These are phyloP conservation scores for Diorhabda carinulata DNA, from an alignment of 1,140 invertebrate genomes.

Conservation along the genomic window DNA sequence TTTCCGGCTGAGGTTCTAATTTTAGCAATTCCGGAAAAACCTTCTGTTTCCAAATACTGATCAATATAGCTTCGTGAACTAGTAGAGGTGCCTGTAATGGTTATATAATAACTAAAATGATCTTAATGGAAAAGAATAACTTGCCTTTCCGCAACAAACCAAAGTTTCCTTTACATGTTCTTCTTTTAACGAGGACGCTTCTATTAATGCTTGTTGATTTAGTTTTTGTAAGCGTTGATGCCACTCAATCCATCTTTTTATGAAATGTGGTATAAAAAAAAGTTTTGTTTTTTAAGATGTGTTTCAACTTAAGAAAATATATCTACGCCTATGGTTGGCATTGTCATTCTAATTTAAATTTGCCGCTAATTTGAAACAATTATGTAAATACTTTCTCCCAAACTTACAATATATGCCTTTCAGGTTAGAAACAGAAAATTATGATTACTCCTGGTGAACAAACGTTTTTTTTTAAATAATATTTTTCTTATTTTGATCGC, in stretches of 20 bases:
- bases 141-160: slow-evolving; percentile 61
- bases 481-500: too few species aligned
- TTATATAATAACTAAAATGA: not conserved
- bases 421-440: too few species aligned
- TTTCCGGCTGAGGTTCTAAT: slow-evolving; percentile 57
- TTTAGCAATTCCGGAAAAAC: slow-evolving; percentile 68
- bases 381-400: slow-evolving; percentile 7
- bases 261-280: not conserved
- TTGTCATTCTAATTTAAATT: too few species aligned
- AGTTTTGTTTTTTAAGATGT: too few species aligned
- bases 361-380: not conserved
- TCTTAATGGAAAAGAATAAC: not conserved
- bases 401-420: too few species aligned
- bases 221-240: slow-evolving; percentile 72
- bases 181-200: slow-evolving; percentile 63
- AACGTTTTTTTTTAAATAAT: too few species aligned
- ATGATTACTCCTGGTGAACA: too few species aligned
- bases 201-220: slow-evolving; percentile 73
- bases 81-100: slow-evolving; percentile 41
- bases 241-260: slow-evolving; percentile 68
- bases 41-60: slow-evolving; percentile 72
- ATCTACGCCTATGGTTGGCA: too few species aligned
- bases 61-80: slow-evolving; percentile 71
- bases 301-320: too few species aligned
- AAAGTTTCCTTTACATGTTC: slow-evolving; percentile 71